Evolutionary conservation across 2,113 vertebrate species (phyloP).

Genomic region (Myrmecobius fasciatus): DNA sequence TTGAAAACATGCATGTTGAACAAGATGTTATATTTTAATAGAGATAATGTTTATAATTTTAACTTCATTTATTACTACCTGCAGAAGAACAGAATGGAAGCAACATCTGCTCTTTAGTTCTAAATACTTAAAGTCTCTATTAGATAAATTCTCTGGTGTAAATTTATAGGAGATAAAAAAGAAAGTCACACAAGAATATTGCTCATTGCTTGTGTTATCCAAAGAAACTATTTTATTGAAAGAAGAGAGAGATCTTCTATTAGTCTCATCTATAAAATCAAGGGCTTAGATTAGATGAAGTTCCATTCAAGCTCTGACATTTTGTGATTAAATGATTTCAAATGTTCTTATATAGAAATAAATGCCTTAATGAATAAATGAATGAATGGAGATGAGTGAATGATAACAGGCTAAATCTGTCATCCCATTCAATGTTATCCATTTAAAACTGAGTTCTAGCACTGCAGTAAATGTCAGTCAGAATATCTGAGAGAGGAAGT

Average conservation of each 20-base stretch:
- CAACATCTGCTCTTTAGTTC: neutral
- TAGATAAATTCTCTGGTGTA: neutral
- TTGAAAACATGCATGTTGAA: neutral
- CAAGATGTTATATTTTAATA: neutral
- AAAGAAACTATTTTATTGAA: neutral
- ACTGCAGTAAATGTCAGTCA: constrained; percentile 6
- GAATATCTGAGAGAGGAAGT: neutral
- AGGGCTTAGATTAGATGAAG: neutral
- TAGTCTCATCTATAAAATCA: neutral
- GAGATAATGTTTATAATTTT: neutral
- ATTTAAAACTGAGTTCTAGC: neutral
- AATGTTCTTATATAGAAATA: constrained; percentile 16
- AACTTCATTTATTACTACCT: neutral
- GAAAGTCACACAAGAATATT: neutral
- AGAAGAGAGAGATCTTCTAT: neutral
- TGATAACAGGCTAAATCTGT: neutral
- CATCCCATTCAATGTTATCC: neutral
- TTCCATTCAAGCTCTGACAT: neutral
- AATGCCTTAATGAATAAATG: neutral
- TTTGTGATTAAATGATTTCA: neutral
- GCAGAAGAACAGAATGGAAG: neutral
- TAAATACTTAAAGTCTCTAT: neutral
- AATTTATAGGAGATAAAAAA: neutral
- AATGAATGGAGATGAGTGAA: neutral
- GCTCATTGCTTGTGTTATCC: neutral